These are phyloP conservation scores for Siniperca scherzeri DNA, from an alignment of 2,797 vertebrate genomes.

Conservation along the genomic window DNA sequence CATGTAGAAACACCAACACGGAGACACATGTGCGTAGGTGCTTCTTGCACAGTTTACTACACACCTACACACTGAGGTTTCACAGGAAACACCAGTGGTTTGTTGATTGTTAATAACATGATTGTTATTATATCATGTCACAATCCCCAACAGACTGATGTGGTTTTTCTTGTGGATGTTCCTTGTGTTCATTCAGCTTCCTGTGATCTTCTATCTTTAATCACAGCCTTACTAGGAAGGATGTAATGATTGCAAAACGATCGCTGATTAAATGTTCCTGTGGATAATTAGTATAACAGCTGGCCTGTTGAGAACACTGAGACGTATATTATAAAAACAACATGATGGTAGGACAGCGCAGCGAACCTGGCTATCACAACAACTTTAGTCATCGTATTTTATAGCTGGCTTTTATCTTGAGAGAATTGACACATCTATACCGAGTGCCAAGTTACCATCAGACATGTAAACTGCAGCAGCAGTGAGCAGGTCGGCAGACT, in stretches of 20 bases:
- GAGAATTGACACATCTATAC: slow-evolving; percentile 1
- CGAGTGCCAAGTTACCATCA: slow-evolving; percentile 1
- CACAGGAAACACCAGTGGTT: neutral
- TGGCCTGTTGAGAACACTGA: slow-evolving; percentile 22
- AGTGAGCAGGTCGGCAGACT: neutral
- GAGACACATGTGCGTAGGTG: neutral
- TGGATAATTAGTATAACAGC: slow-evolving; percentile 3
- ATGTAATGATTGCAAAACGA: slow-evolving; percentile 42
- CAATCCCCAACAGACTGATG: neutral
- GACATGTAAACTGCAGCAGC: slow-evolving; percentile 6
- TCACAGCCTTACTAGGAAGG: slow-evolving; percentile 3
- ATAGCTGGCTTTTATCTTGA: slow-evolving; percentile 31
- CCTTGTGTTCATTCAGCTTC: neutral
- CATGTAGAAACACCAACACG: neutral
- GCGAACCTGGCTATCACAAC: neutral
- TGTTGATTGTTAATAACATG: no score
- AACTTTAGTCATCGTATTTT: slow-evolving; percentile 41
- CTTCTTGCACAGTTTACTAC: neutral
- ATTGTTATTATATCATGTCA: neutral
- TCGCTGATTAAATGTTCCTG: slow-evolving; percentile 67
- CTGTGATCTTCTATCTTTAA: slow-evolving; percentile 29
- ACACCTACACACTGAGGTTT: slow-evolving; percentile 4
- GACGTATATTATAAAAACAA: slow-evolving; percentile 29
- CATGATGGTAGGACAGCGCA: neutral
- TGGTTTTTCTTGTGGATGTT: neutral